Evolutionary conservation across 2,888 invertebrate genomes (phyloP).

Genomic region (Mechanitis messenoides): DNA sequence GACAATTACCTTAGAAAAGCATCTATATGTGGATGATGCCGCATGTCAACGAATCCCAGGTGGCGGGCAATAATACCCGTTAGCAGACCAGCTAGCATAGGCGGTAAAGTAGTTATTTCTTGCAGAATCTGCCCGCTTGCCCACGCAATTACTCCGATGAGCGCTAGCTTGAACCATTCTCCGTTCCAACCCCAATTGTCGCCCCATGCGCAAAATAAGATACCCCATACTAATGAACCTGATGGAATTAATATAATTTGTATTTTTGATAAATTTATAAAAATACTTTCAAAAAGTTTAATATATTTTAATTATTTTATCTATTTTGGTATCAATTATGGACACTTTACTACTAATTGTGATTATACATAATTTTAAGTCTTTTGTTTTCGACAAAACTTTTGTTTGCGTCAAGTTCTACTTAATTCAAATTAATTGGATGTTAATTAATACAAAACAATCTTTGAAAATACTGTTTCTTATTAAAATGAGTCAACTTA

Average conservation of each 20-base stretch:
- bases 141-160: slow-evolving; percentile 54
- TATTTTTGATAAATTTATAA: too few relatives aligned
- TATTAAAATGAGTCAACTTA: slow-evolving; percentile 11
- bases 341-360: too few relatives aligned
- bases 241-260: background rate
- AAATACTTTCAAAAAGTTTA: too few relatives aligned
- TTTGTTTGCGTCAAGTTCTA: slow-evolving; percentile 1
- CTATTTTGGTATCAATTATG: too few relatives aligned
- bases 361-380: background rate
- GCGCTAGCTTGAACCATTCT: slow-evolving; percentile 49
- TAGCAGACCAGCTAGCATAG: slow-evolving; percentile 54
- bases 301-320: too few relatives aligned
- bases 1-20: slow-evolving; percentile 54
- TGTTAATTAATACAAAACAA: slow-evolving; percentile 13
- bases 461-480: slow-evolving; percentile 6
- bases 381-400: slow-evolving; percentile 2
- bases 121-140: slow-evolving; percentile 48
- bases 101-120: slow-evolving; percentile 52
- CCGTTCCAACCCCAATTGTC: slow-evolving; percentile 57
- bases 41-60: slow-evolving; percentile 58
- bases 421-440: slow-evolving; percentile 1
- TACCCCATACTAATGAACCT: slow-evolving; percentile 57
- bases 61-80: slow-evolving; percentile 60
- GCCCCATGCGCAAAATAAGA: slow-evolving; percentile 54
- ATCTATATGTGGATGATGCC: slow-evolving; percentile 53